phyloP scores from a whole-genome alignment of 2,888 invertebrate genomes.

The Tipula lateralis region DNA sequence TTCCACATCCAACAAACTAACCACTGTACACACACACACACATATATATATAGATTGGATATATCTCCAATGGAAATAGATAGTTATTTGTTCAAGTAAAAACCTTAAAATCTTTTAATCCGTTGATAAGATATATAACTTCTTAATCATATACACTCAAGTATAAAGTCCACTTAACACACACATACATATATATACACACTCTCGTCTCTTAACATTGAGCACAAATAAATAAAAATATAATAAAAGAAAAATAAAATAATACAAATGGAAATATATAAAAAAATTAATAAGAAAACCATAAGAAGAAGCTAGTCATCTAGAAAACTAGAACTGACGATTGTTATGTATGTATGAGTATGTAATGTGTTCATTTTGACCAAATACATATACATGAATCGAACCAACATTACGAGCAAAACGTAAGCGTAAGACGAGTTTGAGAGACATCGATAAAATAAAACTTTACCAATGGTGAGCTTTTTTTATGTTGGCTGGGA shows the following conservation, averaged over 20 bases:
- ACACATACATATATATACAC: not conserved
- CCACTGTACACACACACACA: not conserved
- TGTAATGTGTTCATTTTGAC: not conserved
- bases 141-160: not conserved
- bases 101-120: conserved; percentile 15
- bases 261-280: not conserved
- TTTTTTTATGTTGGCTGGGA: not conserved
- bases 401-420: not conserved
- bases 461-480: not conserved
- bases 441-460: not conserved
- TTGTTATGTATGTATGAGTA: too few species aligned
- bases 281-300: not conserved
- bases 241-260: not conserved
- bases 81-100: not conserved
- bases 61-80: not conserved
- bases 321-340: not conserved
- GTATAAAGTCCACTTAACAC: conserved; percentile 11
- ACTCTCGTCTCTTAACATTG: not conserved
- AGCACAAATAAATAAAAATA: not conserved
- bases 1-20: not conserved
- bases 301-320: not conserved
- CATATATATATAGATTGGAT: not conserved
- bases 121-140: not conserved
- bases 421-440: not conserved
- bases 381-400: not conserved